phyloP scores from a whole-genome alignment of 2,113 vertebrate genomes.

The Acanthisitta chloris region DNA sequence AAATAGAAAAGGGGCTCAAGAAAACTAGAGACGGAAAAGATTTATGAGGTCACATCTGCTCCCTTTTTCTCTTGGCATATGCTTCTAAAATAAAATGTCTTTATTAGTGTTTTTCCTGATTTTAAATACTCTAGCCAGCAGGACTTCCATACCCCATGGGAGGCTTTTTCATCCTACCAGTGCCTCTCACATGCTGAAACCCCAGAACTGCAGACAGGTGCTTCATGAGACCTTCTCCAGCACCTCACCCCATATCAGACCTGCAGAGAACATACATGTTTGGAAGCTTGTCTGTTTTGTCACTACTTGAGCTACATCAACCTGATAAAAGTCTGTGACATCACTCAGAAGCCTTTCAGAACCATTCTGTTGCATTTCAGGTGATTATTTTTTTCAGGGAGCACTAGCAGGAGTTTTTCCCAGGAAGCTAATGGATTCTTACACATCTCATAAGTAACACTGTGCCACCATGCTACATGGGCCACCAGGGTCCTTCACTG shows the following conservation, averaged over 20 bases:
- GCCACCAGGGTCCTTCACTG: not conserved
- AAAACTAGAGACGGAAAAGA: not conserved
- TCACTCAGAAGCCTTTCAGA: not conserved
- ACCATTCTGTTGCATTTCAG: not conserved
- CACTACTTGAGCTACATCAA: not conserved
- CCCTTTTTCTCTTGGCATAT: not conserved
- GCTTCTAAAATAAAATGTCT: not conserved
- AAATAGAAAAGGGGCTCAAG: not conserved
- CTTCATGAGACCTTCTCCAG: not conserved
- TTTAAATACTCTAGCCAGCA: not conserved
- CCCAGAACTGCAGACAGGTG: not conserved
- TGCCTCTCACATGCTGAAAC: not conserved
- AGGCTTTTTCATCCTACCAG: not conserved
- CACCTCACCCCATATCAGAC: fast-evolving
- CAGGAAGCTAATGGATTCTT: not conserved
- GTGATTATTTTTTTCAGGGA: not conserved
- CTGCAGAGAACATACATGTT: not conserved
- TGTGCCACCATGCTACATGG: not conserved
- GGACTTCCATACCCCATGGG: not conserved
- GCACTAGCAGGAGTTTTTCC: not conserved
- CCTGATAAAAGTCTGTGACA: not conserved
- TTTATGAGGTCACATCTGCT: not conserved
- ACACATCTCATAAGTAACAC: not conserved
- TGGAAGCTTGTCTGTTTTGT: not conserved
- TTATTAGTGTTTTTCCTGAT: not conserved